Base-by-base conservation (phyloP, 2,797 vertebrate genomes). In the Mormyrus proboscirostris region DNA sequence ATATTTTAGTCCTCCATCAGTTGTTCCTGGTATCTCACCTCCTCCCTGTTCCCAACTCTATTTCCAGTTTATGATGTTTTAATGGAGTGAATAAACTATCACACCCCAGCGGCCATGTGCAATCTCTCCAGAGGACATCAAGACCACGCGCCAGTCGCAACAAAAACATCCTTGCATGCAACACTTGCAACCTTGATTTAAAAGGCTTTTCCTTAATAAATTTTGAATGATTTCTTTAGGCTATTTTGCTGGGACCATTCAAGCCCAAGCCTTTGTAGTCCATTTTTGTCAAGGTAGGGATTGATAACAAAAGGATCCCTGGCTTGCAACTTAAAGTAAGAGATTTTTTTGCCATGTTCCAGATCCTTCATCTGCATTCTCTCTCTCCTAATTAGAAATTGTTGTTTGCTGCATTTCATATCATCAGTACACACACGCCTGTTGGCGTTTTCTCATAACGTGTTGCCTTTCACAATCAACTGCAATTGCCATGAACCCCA, bases 41-140 rank as follows among this genome's bases (percentile, higher is more conserved):
- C 82, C 82, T 22, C 47, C 8, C 4, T 49, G 44, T 22, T 49
- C 19, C 41, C 82, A 22, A 47, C 73, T 44, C 82, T 22, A 47
- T 84, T 84, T 84, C 47, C 44, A 50, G 41, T 47, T 50, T 84
- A 84, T 47, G 82, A 84, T 50, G 47, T 50, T 84, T 84, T 84
- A 84, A 84, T 84, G 8, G 41, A 50, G 82, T 22, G 41, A 50
- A 79, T 79, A 79, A 44, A 79, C 73, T 44, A 79, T 79, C 38
- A 3, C 47, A 50, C 82, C 82, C n/a, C 82, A 84, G 9, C 49
- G 19, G 16, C 82, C 44, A 84, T 47, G 73, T 79, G 73, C 14
- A 79, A 79, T 49, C 44, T 50, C 82, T 84, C 82, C 82, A 84
- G 82, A 44, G 16, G 38, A 79, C 73, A 79, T 38, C 73, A 41